phyloP scores from a whole-genome alignment of 2,113 vertebrate species.

The Clarias batrachus region DNA sequence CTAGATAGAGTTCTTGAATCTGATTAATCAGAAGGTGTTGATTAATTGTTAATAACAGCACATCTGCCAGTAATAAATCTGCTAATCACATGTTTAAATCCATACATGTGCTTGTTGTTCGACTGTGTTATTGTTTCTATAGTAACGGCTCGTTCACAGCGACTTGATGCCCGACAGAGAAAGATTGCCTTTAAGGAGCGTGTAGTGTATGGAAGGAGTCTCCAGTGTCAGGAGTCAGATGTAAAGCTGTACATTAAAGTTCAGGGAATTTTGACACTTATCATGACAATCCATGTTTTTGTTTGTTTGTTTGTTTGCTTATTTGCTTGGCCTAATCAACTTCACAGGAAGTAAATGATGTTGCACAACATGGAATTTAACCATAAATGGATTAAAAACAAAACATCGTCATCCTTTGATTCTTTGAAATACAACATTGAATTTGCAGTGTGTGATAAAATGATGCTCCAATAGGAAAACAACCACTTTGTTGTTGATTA shows the following conservation, averaged over 20 bases:
- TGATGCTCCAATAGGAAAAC: not conserved
- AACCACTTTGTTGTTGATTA: not conserved
- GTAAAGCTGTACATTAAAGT: too few species aligned
- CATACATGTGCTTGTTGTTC: not conserved
- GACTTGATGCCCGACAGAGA: not conserved
- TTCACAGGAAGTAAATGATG: not conserved
- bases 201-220: not conserved
- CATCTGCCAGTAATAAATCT: not conserved
- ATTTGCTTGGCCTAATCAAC: too few species aligned
- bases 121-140: not conserved
- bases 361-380: not conserved
- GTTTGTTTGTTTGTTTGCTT: too few species aligned
- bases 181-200: not conserved
- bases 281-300: too few species aligned
- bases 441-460: not conserved
- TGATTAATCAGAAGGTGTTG: not conserved
- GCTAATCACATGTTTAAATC: not conserved
- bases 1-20: not conserved
- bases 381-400: not conserved
- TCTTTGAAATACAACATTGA: not conserved
- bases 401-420: not conserved
- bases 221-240: not conserved
- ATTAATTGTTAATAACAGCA: not conserved
- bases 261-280: too few species aligned
- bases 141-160: not conserved